These are phyloP conservation scores for Salvelinus namaycush DNA, from an alignment of 2,113 vertebrate genomes.

Conservation along the genomic window DNA sequence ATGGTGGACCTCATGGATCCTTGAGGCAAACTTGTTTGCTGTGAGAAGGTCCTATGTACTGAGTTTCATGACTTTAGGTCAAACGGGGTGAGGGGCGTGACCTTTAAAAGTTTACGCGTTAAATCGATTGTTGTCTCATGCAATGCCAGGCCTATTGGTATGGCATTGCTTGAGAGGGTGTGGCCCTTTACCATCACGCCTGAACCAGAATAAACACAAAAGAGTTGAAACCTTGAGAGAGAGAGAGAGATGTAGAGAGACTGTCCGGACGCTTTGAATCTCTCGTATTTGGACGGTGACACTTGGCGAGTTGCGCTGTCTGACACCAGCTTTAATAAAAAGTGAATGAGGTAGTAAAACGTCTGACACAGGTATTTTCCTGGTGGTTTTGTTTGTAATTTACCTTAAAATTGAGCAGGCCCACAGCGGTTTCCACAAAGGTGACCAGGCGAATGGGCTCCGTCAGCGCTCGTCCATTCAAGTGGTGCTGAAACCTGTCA, in stretches of 20 bases:
- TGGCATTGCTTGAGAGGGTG: no score
- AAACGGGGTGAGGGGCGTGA: no score
- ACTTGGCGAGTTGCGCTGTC: slow-evolving; percentile 41
- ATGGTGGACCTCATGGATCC: no score
- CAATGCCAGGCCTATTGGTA: no score
- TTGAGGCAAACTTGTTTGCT: no score
- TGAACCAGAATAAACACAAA: no score
- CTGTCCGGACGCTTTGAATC: slow-evolving; percentile 46
- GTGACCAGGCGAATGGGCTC: slow-evolving; percentile 94
- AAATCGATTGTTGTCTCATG: no score
- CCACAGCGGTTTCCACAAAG: slow-evolving; percentile 97
- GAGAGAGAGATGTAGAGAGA: slow-evolving; percentile 15
- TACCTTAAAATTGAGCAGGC: slow-evolving; percentile 99
- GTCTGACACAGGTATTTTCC: slow-evolving; percentile 59
- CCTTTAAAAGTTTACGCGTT: no score
- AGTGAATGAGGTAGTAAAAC: slow-evolving; percentile 50
- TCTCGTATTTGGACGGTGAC: slow-evolving; percentile 44
- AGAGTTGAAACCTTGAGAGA: not conserved
- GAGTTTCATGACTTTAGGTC: no score
- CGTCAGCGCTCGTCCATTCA: slow-evolving; percentile 87
- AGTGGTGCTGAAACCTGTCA: slow-evolving; percentile 88
- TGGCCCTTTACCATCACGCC: no score
- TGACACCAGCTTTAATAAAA: slow-evolving; percentile 62
- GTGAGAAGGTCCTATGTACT: no score
- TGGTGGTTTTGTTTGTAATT: slow-evolving; percentile 56